Evolutionary conservation across 2,888 invertebrate genomes (phyloP).

Genomic region (Dasypolia templi): DNA sequence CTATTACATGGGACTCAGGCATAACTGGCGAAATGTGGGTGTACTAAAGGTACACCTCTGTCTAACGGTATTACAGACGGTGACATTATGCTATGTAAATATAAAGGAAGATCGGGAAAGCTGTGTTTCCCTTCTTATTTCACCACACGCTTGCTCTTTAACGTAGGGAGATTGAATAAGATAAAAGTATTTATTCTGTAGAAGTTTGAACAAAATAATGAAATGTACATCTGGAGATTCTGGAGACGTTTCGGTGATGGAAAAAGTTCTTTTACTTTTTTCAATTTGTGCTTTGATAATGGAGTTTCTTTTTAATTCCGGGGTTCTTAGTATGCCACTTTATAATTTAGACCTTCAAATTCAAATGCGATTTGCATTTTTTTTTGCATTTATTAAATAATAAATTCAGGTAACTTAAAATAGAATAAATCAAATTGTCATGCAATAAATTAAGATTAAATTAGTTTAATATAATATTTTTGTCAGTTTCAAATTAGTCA

Average conservation of each 20-base stretch:
- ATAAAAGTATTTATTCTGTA: slow-evolving; percentile 9
- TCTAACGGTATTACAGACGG: too few species aligned
- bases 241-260: slow-evolving; percentile 50
- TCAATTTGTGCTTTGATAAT: slow-evolving; percentile 30
- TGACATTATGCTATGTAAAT: too few species aligned
- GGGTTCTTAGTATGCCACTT: neutral
- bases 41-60: too few species aligned
- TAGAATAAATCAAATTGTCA: too few species aligned
- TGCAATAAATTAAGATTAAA: too few species aligned
- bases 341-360: neutral
- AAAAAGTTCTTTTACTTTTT: slow-evolving; percentile 40
- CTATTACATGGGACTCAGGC: too few species aligned
- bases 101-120: neutral
- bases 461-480: too few species aligned
- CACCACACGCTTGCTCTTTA: neutral
- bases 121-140: neutral
- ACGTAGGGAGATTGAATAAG: slow-evolving; percentile 7
- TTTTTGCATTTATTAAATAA: too few species aligned
- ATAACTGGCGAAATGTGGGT: too few species aligned
- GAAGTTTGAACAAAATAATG: slow-evolving; percentile 29
- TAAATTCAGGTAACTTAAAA: too few species aligned
- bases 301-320: slow-evolving; percentile 30
- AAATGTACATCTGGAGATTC: slow-evolving; percentile 37
- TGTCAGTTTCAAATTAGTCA: too few species aligned
- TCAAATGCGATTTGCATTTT: too few species aligned